A percentile compares a stretch with the other conserved stretches of the same genome.
Conservation (phyloP, 2,888 invertebrate genomes). For the Anoncus sp. region DNA sequence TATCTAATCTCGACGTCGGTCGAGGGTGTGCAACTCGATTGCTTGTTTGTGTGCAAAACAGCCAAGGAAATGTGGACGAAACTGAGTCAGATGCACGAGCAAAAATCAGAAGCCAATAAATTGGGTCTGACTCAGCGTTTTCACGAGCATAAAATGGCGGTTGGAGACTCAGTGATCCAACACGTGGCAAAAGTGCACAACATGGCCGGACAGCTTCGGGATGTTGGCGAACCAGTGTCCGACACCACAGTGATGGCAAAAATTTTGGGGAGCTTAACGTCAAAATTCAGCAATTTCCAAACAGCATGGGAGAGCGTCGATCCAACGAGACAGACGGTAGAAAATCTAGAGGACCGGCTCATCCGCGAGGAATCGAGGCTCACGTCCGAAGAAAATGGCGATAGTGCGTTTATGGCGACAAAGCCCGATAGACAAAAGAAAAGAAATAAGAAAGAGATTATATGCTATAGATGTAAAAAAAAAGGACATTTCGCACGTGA, state of each 20-base stretch:
- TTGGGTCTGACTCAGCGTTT: slow-evolving; percentile 34
- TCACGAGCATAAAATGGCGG: slow-evolving; percentile 49
- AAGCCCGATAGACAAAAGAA: background rate
- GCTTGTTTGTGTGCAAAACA: slow-evolving; percentile 54
- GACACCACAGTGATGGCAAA: slow-evolving; percentile 57
- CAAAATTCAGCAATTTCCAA: slow-evolving; percentile 51
- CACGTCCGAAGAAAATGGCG: slow-evolving; percentile 1
- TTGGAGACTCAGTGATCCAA: slow-evolving; percentile 53
- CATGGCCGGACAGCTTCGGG: slow-evolving; percentile 42
- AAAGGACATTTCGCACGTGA: slow-evolving; percentile 49
- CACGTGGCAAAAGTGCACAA: slow-evolving; percentile 53
- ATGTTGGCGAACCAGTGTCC: slow-evolving; percentile 51
- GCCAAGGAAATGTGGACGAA: slow-evolving; percentile 61
- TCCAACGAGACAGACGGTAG: slow-evolving; percentile 37
- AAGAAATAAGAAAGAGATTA: background rate
- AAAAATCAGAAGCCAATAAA: slow-evolving; percentile 50
- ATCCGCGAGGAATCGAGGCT: slow-evolving; percentile 42
- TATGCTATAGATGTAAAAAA: slow-evolving; percentile 46
- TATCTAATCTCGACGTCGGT: slow-evolving; percentile 56
- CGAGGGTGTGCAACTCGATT: slow-evolving; percentile 50
- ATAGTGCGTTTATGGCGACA: slow-evolving; percentile 24
- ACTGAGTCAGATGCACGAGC: slow-evolving; percentile 51
- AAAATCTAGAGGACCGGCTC: slow-evolving; percentile 47
- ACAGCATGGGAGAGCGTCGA: slow-evolving; percentile 57
- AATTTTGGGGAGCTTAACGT: slow-evolving; percentile 43